A percentile compares a stretch with the other conserved stretches of the same genome.
phyloP scores from a whole-genome alignment of 2,797 vertebrate genomes.

The Limosa lapponica region DNA sequence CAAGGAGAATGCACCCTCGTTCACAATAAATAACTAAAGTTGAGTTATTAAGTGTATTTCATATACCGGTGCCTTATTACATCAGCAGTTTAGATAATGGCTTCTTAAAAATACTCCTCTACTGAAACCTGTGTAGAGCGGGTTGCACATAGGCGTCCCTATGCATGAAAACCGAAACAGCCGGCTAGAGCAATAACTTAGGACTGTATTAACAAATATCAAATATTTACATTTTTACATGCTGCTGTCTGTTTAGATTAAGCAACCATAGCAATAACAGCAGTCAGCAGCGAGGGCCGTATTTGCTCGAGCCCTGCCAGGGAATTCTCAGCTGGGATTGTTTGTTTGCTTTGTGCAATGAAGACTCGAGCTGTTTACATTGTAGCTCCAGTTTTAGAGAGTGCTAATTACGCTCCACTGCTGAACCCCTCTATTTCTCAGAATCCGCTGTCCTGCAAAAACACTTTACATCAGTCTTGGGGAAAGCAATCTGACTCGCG shows the following conservation, averaged over 20 bases:
- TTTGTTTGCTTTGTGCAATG: constrained; percentile 78
- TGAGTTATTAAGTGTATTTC: constrained; percentile 88
- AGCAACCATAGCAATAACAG: constrained; percentile 63
- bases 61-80: constrained; percentile 79
- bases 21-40: constrained; percentile 83
- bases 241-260: constrained; percentile 77
- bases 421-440: constrained; percentile 67
- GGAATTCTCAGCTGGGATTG: constrained; percentile 77
- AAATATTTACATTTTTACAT: constrained; percentile 81
- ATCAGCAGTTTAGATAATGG: constrained; percentile 82
- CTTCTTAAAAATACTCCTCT: constrained; percentile 68
- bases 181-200: constrained; percentile 64
- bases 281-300: constrained; percentile 20
- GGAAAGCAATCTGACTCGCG: neutral
- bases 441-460: constrained; percentile 68
- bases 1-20: constrained; percentile 81
- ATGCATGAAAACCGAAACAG: neutral
- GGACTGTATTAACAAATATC: constrained; percentile 76
- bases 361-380: constrained; percentile 76
- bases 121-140: neutral
- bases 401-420: constrained; percentile 74
- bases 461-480: constrained; percentile 12
- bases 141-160: constrained; percentile 2
- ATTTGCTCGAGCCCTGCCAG: constrained; percentile 63
- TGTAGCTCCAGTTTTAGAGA: constrained; percentile 78